Conservation (phyloP, 2,113 vertebrate species). For the Chaetura pelagica region DNA sequence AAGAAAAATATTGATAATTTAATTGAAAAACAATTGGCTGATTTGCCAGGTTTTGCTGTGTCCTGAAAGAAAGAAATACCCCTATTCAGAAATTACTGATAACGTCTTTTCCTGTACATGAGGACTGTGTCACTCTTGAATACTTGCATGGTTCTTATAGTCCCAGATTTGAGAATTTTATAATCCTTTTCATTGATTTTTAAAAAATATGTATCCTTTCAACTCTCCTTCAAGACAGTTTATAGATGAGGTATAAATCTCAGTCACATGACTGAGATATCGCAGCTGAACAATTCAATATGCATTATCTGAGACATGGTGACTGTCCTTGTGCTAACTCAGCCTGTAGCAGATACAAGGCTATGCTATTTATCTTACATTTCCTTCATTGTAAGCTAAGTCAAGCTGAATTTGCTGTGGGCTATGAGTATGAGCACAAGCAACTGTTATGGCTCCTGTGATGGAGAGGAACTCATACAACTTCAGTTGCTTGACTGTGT, state of each 20-base stretch:
- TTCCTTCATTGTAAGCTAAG: background rate
- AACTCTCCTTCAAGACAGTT: background rate
- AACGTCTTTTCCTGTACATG: background rate
- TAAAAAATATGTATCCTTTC: background rate
- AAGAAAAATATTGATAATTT: slow-evolving; percentile 24
- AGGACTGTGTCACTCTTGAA: background rate
- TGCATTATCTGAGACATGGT: background rate
- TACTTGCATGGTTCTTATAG: fast-evolving
- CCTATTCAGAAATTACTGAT: background rate
- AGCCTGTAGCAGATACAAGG: background rate
- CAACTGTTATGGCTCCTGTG: background rate
- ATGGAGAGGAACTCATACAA: background rate
- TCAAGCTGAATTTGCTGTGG: background rate
- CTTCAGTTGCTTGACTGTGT: background rate
- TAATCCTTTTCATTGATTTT: background rate
- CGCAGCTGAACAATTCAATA: background rate
- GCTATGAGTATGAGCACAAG: background rate
- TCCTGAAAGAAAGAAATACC: background rate
- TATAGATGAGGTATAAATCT: background rate
- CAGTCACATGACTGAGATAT: background rate
- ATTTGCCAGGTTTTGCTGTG: background rate
- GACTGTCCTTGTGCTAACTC: slow-evolving; percentile 10
- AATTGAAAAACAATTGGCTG: slow-evolving; percentile 8
- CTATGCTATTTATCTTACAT: background rate
- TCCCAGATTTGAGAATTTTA: background rate